Evolutionary conservation across 2,888 invertebrate genomes (phyloP), one percentile per base, ranked within the genome.

Genomic region (Diarsia brunnea): DNA sequence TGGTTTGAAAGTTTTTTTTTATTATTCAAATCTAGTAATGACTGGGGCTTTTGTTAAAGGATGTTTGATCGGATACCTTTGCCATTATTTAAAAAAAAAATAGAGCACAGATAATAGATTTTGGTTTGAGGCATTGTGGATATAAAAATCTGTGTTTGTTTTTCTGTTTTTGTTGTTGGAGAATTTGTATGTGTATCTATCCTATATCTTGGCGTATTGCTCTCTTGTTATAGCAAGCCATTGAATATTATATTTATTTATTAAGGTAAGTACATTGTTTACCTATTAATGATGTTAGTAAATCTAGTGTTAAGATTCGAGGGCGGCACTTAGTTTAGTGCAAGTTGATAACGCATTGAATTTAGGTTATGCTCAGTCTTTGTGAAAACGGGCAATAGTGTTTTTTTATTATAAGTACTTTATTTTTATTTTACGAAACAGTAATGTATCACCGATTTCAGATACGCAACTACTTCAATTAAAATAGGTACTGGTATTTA

Each of bases 11-110:
- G 68, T 53, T 67, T 74, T 79, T 86, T 90, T 91, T 94, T 94
- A 93, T 94, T 94, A 96, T 96, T 96, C 94, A 95, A 96, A 96
- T 95, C 87, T 90, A 85, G 91, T 96, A 95, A 95, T 96, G 95
- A 95, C 94, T 91, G 87, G 75, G 77, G 82, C 92, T 85, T 91
- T 95, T 95, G 95, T 94, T 79, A 81, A 88, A 88, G 92, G 91
- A 90, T 91, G 88, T 92, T 90, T 89, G 90, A 88, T 88, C 82
- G 86, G 80, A 83, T 84, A 80, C 83, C 87, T 81, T 82, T 69
- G 80, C 79, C 55, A 69, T 84, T 84, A 84, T 84, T 75, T 12
- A 69, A 74, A 75, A 84, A n/a, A 81, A 85, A 85, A 85, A 83
- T 85, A 43, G 73, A 84, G 82, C 78, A 70, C 66, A 72, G 67